Evolutionary conservation across 2,888 invertebrate genomes (phyloP).

Genomic region (Dusona sp.): DNA sequence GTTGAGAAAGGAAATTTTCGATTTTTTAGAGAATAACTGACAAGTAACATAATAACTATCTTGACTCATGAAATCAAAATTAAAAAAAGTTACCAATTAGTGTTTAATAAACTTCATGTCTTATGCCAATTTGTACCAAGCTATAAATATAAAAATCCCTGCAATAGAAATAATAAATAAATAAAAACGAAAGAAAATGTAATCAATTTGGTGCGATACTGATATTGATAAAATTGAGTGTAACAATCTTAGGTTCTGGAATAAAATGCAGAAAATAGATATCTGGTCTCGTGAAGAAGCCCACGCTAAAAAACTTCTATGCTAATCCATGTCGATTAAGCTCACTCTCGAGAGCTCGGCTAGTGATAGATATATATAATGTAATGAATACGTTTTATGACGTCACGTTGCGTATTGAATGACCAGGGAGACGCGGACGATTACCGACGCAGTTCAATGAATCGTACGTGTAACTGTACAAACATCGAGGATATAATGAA

Average conservation of each 20-base stretch:
- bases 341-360: slow-evolving; percentile 14
- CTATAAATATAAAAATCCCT: not conserved
- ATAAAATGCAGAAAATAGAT: slow-evolving; percentile 32
- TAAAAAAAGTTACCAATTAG: not conserved
- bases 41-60: not conserved
- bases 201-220: not conserved
- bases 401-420: slow-evolving; percentile 61
- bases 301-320: slow-evolving; percentile 64
- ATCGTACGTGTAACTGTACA: slow-evolving; percentile 68
- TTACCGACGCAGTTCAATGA: slow-evolving; percentile 70
- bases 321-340: slow-evolving; percentile 51
- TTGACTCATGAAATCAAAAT: not conserved
- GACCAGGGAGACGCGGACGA: slow-evolving; percentile 50
- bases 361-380: slow-evolving; percentile 12
- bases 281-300: slow-evolving; percentile 36
- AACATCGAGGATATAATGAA: slow-evolving; percentile 32
- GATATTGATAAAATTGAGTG: not conserved
- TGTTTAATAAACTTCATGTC: not conserved
- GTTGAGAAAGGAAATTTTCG: not conserved
- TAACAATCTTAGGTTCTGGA: slow-evolving; percentile 14
- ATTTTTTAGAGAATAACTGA: not conserved
- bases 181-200: not conserved
- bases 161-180: slow-evolving; percentile 11
- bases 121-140: not conserved
- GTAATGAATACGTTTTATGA: slow-evolving; percentile 59